A percentile compares a stretch with the other conserved stretches of the same genome.
Evolutionary conservation across 2,113 vertebrate species (phyloP).

Genomic region (Alces alces): DNA sequence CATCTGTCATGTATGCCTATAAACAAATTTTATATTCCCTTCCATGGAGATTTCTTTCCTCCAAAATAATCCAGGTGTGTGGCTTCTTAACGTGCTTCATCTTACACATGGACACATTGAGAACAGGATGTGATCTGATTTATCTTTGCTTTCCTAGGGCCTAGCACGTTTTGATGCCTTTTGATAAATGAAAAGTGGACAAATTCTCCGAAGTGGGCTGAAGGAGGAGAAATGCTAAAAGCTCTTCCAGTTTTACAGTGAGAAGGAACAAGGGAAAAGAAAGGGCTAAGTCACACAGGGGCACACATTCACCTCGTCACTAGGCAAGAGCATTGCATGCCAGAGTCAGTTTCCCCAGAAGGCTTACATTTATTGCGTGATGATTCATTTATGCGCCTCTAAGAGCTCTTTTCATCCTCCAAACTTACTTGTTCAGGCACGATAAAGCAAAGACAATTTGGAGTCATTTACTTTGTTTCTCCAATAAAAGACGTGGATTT

Average conservation of each 20-base stretch:
- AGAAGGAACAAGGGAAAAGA: background rate
- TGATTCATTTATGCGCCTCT: background rate
- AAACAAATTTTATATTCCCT: background rate
- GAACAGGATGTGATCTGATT: background rate
- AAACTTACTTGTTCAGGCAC: background rate
- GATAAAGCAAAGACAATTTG: background rate
- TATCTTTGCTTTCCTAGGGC: background rate
- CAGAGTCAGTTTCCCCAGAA: background rate
- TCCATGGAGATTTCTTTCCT: background rate
- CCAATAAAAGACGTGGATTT: slow-evolving; percentile 32
- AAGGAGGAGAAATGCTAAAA: background rate
- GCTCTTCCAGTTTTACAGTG: background rate
- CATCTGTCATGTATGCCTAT: background rate
- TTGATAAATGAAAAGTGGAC: background rate
- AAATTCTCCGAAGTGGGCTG: background rate
- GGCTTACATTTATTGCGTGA: background rate
- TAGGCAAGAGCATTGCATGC: background rate
- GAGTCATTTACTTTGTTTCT: slow-evolving; percentile 39
- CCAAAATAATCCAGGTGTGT: background rate
- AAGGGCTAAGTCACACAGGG: background rate
- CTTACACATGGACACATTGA: background rate
- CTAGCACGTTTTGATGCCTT: background rate
- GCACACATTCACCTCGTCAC: background rate
- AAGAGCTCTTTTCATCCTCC: background rate
- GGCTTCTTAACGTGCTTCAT: background rate